A percentile compares a stretch with the other conserved stretches of the same genome.
Evolutionary conservation across 92 coral and sea anemone genomes (phyloP).

Genomic region (Palythoa heliodiscus): DNA sequence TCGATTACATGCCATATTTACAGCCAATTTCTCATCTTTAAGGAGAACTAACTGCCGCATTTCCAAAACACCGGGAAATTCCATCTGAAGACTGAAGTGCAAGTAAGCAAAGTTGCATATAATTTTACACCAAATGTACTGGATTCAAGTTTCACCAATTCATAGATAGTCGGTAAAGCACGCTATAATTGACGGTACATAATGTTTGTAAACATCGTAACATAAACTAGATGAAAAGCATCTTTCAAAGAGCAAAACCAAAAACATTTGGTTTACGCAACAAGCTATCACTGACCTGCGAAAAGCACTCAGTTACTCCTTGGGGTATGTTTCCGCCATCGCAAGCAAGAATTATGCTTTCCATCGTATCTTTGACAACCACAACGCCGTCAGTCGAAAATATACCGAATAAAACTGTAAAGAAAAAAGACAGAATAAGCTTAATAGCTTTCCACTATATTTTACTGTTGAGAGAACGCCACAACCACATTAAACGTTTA

Average conservation of each 20-base stretch:
- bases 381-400: constrained; percentile 58
- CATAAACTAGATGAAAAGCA: background rate
- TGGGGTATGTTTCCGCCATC: constrained; percentile 93
- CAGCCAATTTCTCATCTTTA: background rate
- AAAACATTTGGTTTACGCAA: background rate
- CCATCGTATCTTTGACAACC: constrained; percentile 86
- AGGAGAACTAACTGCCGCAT: background rate
- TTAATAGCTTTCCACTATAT: background rate
- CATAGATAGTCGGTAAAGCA: background rate
- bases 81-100: background rate
- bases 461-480: background rate
- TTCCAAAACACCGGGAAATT: background rate
- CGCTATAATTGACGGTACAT: background rate
- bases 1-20: background rate
- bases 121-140: background rate
- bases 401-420: constrained; percentile 35
- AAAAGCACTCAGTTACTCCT: constrained; percentile 78
- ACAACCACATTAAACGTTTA: background rate
- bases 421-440: background rate
- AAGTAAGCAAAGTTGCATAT: background rate
- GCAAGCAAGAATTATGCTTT: constrained; percentile 81
- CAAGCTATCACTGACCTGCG: constrained; percentile 59
- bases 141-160: constrained; percentile 4
- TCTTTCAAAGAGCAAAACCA: background rate
- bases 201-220: background rate